phyloP scores from a whole-genome alignment of 2,888 invertebrate species.

The Agrilus biguttatus region DNA sequence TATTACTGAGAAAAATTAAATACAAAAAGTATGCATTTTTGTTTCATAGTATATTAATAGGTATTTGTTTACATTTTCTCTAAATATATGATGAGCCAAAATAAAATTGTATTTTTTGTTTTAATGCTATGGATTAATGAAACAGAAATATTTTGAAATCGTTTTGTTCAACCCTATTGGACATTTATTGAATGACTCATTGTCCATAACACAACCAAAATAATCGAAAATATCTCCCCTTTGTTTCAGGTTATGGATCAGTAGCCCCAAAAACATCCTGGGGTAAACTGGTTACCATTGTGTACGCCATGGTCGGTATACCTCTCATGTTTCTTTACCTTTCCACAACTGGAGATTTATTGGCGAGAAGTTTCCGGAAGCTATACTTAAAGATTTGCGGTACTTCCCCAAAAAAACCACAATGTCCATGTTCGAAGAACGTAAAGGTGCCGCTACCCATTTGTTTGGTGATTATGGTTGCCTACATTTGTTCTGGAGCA shows the following conservation, averaged over 20 bases:
- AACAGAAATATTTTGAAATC: too few relatives aligned
- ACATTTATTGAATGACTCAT: too few relatives aligned
- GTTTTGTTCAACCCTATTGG: too few relatives aligned
- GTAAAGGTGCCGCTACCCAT: conserved; percentile 77
- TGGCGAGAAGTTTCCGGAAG: conserved; percentile 64
- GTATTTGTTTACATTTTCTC: too few relatives aligned
- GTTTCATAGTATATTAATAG: too few relatives aligned
- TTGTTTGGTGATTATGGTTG: conserved; percentile 69
- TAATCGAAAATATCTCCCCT: conserved; percentile 4
- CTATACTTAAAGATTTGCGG: conserved; percentile 47
- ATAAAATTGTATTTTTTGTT: too few relatives aligned
- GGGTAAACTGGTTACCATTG: conserved; percentile 69
- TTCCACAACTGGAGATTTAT: conserved; percentile 72
- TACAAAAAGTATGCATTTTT: too few relatives aligned
- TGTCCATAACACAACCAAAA: too few relatives aligned
- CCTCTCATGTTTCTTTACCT: conserved; percentile 79
- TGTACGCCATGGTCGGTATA: conserved; percentile 75
- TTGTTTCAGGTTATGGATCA: conserved; percentile 63
- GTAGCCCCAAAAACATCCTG: conserved; percentile 66
- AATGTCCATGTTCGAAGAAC: conserved; percentile 36
- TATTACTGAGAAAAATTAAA: too few relatives aligned
- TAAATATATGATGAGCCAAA: too few relatives aligned
- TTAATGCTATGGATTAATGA: too few relatives aligned
- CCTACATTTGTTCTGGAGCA: conserved; percentile 81
- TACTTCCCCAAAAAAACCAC: conserved; percentile 18